Evolutionary conservation across 2,888 invertebrate species (phyloP).

Genomic region (Osedax fenrisi): DNA sequence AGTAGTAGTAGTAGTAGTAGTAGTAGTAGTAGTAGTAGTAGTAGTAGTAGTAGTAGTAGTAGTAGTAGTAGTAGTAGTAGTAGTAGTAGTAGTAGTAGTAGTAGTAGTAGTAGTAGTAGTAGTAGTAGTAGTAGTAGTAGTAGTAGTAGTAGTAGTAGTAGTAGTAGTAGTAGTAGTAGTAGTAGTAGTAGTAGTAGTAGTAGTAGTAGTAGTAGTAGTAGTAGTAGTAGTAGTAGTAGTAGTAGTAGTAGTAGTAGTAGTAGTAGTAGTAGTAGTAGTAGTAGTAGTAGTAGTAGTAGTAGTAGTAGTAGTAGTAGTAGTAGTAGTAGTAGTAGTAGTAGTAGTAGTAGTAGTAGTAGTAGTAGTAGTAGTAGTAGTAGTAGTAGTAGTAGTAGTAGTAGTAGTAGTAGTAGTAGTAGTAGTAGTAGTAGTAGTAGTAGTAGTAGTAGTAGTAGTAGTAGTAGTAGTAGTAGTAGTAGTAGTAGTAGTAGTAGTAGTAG

Average conservation of each 20-base stretch:
- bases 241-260: slow-evolving; percentile 27
- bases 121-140: slow-evolving; percentile 28
- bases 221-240: slow-evolving; percentile 31
- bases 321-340: slow-evolving; percentile 18
- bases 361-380: slow-evolving; percentile 28
- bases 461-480: slow-evolving; percentile 26
- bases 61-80: slow-evolving; percentile 26
- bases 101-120: slow-evolving; percentile 30
- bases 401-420: slow-evolving; percentile 28
- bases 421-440: slow-evolving; percentile 30
- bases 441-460: slow-evolving; percentile 25
- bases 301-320: slow-evolving; percentile 28
- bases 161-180: slow-evolving; percentile 30
- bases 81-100: slow-evolving; percentile 25
- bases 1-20: slow-evolving; percentile 3
- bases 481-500: slow-evolving; percentile 30
- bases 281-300: slow-evolving; percentile 30
- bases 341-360: slow-evolving; percentile 30
- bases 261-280: slow-evolving; percentile 21
- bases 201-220: slow-evolving; percentile 17
- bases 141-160: slow-evolving; percentile 17
- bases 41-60: slow-evolving; percentile 30
- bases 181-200: slow-evolving; percentile 29
- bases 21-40: slow-evolving; percentile 27
- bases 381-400: slow-evolving; percentile 22